Evolutionary conservation across 2,888 invertebrate species (phyloP).

Genomic region (Pimpla rufipes): DNA sequence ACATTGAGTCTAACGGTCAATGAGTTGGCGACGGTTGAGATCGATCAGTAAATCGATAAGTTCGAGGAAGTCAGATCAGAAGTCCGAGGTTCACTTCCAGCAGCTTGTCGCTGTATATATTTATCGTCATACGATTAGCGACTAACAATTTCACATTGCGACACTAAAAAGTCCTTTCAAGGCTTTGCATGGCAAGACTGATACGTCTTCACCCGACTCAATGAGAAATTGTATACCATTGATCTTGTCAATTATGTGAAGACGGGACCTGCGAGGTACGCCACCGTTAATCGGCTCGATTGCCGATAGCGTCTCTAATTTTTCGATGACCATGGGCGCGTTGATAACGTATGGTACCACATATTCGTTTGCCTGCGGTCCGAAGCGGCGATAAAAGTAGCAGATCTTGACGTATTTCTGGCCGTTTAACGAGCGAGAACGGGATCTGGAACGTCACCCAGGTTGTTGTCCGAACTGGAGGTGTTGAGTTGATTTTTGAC

Average conservation of each 20-base stretch:
- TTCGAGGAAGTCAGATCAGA: slow-evolving; percentile 59
- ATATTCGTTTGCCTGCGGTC: slow-evolving; percentile 3
- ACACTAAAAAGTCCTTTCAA: neutral
- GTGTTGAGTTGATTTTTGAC: too few species aligned
- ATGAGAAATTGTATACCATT: slow-evolving; percentile 62
- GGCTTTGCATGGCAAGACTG: slow-evolving; percentile 22
- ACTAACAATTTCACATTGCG: slow-evolving; percentile 32
- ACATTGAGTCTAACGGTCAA: slow-evolving; percentile 25
- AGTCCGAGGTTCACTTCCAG: slow-evolving; percentile 46
- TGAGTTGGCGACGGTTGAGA: slow-evolving; percentile 33
- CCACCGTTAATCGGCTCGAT: slow-evolving; percentile 31
- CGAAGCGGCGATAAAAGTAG: slow-evolving; percentile 26
- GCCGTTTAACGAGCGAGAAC: neutral
- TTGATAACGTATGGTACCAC: neutral
- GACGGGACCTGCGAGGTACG: slow-evolving; percentile 46
- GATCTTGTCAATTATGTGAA: slow-evolving; percentile 52
- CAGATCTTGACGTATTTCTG: slow-evolving; percentile 3
- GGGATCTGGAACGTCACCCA: neutral
- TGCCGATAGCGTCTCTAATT: neutral
- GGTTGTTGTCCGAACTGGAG: neutral
- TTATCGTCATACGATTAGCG: slow-evolving; percentile 51
- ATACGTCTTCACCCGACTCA: slow-evolving; percentile 64
- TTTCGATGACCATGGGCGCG: neutral
- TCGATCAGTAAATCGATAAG: slow-evolving; percentile 60
- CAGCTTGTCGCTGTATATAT: slow-evolving; percentile 53